Evolutionary conservation across 2,797 vertebrate genomes (phyloP), one percentile per base, ranked within the genome.

Genomic region (Ispidina lecontei): DNA sequence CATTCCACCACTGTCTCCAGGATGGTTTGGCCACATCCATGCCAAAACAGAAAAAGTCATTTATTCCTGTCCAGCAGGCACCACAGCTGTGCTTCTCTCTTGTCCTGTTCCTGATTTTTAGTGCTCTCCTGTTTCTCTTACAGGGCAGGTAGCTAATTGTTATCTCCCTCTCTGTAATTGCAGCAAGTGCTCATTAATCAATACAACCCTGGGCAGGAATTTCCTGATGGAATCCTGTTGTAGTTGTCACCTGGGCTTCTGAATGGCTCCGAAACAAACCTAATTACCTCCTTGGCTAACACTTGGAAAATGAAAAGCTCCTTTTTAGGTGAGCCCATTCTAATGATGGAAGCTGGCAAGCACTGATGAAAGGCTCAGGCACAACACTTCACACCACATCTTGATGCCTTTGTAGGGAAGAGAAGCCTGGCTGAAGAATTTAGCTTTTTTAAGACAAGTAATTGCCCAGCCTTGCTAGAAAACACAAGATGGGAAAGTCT

Each of bases 171-270:
- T 35, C 31, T 26, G 1, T 62, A 75, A 87, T 59, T 87, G 78
- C 87, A 87, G 68, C 65, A 73, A 93, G 91, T 33, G 64, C 72
- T 79, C 78, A 43, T 87, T 87, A 87, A 94, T 90, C 87, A 87
- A 67, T 71, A 76, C 46, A 51, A 77, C 23, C 3, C 41, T 52
- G 26, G 60, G 37, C 33, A 85, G 82, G 63, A 75, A 64, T 76
- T 82, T 89, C 84, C 64, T 70, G 63, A 65, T 73, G 56, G 82
- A 93, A 82, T 44, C 65, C 80, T 58, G 14, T 7, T 71, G 86
- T 58, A 22, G n/a, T 31, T 84, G 91, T 81, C 74, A 87, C 75
- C 85, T 56, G 84, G 28, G 54, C 51, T 83, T 62, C 69, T 68
- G 83, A 94, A 64, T 2, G 5, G 56, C 82, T 56, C 6, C 0